These are phyloP conservation scores for Hemaris fuciformis DNA, from an alignment of 2,888 invertebrate genomes.

Conservation along the genomic window DNA sequence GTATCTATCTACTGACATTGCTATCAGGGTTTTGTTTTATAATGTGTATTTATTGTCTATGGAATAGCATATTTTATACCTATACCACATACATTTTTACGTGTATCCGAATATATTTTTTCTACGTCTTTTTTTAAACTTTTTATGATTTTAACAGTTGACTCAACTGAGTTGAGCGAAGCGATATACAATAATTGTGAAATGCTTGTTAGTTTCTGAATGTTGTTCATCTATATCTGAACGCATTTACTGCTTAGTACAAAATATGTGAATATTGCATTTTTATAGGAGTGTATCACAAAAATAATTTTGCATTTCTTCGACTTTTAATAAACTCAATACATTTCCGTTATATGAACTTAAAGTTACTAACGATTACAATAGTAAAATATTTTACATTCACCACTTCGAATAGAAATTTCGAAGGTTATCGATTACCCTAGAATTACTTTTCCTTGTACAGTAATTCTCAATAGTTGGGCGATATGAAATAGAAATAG, in stretches of 20 bases:
- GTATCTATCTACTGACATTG: background rate
- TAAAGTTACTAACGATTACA: no score
- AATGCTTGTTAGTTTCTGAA: background rate
- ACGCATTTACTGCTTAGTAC: background rate
- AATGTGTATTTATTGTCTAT: background rate
- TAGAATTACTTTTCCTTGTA: background rate
- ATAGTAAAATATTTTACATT: no score
- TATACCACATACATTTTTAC: background rate
- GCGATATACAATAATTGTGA: background rate
- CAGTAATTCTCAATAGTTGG: no score
- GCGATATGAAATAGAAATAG: no score
- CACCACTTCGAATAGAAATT: background rate
- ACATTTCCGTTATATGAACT: no score
- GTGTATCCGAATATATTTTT: background rate
- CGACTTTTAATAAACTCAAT: no score
- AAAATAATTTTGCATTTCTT: no score
- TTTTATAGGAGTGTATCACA: no score
- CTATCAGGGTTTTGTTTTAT: conserved; percentile 3
- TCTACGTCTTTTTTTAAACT: background rate
- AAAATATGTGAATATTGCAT: no score
- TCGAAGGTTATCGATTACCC: background rate
- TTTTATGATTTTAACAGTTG: background rate
- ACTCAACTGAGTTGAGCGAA: background rate
- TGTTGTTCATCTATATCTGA: background rate
- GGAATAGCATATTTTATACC: background rate